Percentiles rank a stretch among this genome's conserved stretches.
phyloP scores from a whole-genome alignment of 1,140 invertebrate genomes.

The Eupeodes corollae region DNA sequence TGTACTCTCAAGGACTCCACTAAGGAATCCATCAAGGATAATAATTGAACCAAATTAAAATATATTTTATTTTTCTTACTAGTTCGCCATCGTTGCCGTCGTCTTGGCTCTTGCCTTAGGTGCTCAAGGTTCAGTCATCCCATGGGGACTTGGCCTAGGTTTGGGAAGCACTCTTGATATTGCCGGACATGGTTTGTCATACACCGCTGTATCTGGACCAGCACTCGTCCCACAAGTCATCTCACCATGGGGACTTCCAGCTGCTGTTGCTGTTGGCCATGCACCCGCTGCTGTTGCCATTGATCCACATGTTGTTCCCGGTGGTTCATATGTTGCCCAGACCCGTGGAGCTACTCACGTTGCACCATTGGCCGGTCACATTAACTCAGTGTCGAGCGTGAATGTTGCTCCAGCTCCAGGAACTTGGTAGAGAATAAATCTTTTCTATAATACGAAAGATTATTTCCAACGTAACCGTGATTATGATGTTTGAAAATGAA shows the following conservation, averaged over 20 bases:
- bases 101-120: constrained; percentile 35
- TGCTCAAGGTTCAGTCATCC: constrained; percentile 31
- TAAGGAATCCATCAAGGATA: too few relatives aligned
- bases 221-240: constrained; percentile 9
- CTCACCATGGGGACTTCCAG: constrained; percentile 14
- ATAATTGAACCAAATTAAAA: too few relatives aligned
- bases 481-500: background rate
- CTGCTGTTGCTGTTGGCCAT: constrained; percentile 15
- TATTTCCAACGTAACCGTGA: background rate
- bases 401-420: constrained; percentile 35
- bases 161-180: constrained; percentile 19
- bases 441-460: too few relatives aligned
- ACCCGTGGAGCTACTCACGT: constrained; percentile 32
- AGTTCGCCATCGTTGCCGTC: constrained; percentile 27
- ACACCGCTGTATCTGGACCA: constrained; percentile 22
- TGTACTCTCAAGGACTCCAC: too few relatives aligned
- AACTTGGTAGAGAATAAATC: constrained; percentile 20
- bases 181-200: constrained; percentile 19
- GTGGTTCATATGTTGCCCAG: constrained; percentile 25
- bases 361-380: constrained; percentile 29
- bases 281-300: constrained; percentile 22
- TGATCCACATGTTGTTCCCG: too few relatives aligned
- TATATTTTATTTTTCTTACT: background rate
- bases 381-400: constrained; percentile 1
- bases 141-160: constrained; percentile 3